Percentiles rank a stretch among this genome's conserved stretches.
These are phyloP conservation scores for Capitulum mitella DNA, from an alignment of 2,888 invertebrate genomes.

Conservation along the genomic window DNA sequence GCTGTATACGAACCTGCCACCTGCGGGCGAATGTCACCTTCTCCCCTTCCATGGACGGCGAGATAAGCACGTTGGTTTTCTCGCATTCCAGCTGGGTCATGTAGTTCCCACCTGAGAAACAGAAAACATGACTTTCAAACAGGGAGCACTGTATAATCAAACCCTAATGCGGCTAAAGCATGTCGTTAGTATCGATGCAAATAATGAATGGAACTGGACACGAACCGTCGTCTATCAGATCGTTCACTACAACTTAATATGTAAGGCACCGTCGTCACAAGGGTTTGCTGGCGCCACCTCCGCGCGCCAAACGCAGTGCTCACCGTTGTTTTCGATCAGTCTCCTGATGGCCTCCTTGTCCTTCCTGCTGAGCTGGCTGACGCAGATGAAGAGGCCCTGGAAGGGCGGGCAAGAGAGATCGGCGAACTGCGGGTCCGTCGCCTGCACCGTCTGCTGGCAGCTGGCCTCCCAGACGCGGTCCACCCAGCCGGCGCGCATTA, in stretches of 20 bases:
- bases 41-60: constrained; percentile 55
- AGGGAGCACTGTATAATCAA: no score
- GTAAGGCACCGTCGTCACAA: no score
- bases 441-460: constrained; percentile 41
- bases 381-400: constrained; percentile 66
- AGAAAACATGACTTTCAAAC: no score
- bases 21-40: constrained; percentile 59
- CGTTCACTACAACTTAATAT: no score
- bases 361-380: constrained; percentile 60
- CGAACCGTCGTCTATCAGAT: no score
- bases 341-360: constrained; percentile 59
- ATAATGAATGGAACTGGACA: no score
- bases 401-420: constrained; percentile 61
- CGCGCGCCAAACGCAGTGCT: no score
- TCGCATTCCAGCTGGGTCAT: constrained; percentile 49
- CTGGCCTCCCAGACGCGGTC: constrained; percentile 69
- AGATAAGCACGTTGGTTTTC: constrained; percentile 51
- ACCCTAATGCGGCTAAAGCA: no score
- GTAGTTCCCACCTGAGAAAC: constrained; percentile 53
- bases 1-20: no score
- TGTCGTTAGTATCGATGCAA: no score
- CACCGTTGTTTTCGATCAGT: constrained; percentile 65
- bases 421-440: constrained; percentile 50
- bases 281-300: no score
- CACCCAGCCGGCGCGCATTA: constrained; percentile 74